Base-by-base conservation (phyloP, 2,888 invertebrate species). In the Crioceris asparagi region DNA sequence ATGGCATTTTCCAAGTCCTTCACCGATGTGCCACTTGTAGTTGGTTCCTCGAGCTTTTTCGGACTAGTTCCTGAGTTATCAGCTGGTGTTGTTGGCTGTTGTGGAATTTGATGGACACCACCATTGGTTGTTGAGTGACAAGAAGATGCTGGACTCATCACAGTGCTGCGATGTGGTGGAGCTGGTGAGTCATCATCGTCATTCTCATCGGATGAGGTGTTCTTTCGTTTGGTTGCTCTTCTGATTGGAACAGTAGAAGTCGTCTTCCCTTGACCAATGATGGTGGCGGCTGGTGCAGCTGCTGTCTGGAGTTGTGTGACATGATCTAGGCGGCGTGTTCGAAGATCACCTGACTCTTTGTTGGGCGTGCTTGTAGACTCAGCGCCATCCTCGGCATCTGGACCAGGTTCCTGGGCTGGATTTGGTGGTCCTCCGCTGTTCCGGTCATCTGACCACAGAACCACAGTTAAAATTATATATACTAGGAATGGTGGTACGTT, bases 1-100 rank as follows among this genome's bases (percentile, higher is more conserved):
- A 94, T 94, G 30, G 90, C 93, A 57, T 92, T 90, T 63, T 94
- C 93, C 50, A 94, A 69, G 55, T 93, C 92, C 64, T 91, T 88
- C 0, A 91, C 90, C 2, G 88, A 84, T 1, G 76, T 74, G 0
- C 56, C 58, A 38, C 49, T 42, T 38, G 40, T 42, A 14, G 43
- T 56, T 19, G 60, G 52, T 54, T 67, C 66, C 27, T 66, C 66
- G 8, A 69, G 55, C 51, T 66, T 62, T 47, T 71, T 69, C 19
- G 70, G 65, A 49, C 66, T 67, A 25, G 62, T 59, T 25, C 36
- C 38, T 14, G 57, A 58, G 5, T 59, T 53, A 39, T 60, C 64
- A 11, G 47, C 39, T 6, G 45, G 38, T 8, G 56, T 47, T 19
- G 53, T 68, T 62, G 69, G 50, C 58, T 71, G 61, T 4, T 14